Percentiles rank a stretch among this genome's conserved stretches.
These are phyloP conservation scores for Zoanthus gigantus DNA, from an alignment of 92 coral and sea anemone species.

Conservation along the genomic window DNA sequence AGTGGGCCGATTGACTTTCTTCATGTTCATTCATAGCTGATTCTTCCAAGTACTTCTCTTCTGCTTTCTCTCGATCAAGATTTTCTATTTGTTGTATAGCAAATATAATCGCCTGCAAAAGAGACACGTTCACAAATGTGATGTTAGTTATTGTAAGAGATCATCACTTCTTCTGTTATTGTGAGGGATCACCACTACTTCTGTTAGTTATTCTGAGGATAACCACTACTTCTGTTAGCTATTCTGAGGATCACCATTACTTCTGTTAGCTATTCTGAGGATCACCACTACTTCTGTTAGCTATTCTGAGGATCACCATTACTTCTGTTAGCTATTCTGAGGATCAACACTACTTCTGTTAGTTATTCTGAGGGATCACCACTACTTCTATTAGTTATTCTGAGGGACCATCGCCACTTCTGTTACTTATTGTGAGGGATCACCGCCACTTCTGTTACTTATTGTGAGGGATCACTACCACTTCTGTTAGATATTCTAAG, in stretches of 20 bases:
- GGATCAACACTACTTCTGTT: too few species aligned
- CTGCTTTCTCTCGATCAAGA: slow-evolving; percentile 65
- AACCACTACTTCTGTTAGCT: neutral
- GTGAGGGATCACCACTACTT: neutral
- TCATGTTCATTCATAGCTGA: slow-evolving; percentile 38
- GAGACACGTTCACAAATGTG: neutral
- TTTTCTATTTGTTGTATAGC: slow-evolving; percentile 67
- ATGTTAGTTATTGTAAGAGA: neutral
- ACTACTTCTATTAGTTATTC: too few species aligned
- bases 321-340: too few species aligned
- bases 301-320: neutral
- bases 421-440: too few species aligned
- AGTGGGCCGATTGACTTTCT: slow-evolving; percentile 38
- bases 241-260: neutral
- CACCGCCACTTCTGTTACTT: too few species aligned
- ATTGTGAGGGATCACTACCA: too few species aligned
- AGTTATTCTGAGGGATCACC: too few species aligned
- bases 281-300: neutral
- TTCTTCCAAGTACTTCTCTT: slow-evolving; percentile 56
- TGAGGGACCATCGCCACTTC: too few species aligned
- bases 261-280: neutral
- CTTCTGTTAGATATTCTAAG: too few species aligned
- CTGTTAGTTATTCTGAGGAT: neutral
- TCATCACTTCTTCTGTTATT: too few species aligned
- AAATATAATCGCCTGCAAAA: slow-evolving; percentile 78